phyloP scores from a whole-genome alignment of 1,140 invertebrate genomes.

The Tetramorium simillimum region DNA sequence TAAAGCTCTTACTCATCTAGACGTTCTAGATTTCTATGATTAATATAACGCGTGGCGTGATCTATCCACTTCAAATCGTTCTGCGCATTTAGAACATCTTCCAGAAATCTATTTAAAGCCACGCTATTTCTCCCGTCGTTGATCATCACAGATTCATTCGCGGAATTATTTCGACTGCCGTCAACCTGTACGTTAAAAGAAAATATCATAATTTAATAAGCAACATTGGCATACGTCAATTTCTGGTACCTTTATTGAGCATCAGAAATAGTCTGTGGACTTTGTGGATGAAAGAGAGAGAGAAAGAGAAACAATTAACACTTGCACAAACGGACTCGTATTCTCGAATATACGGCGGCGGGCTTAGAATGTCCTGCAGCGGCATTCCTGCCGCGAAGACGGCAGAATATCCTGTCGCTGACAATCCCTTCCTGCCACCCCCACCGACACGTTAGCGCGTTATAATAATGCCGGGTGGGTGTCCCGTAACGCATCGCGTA shows the following conservation, averaged over 20 bases:
- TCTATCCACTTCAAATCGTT: conserved; percentile 78
- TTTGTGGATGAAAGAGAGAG: background rate
- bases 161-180: background rate
- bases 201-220: background rate
- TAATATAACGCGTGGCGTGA: conserved; percentile 48
- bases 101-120: conserved; percentile 71
- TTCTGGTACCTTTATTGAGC: background rate
- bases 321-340: background rate
- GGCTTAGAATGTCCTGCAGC: background rate
- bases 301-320: conserved; percentile 22
- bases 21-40: background rate
- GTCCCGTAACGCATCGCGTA: conserved; percentile 66
- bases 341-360: background rate
- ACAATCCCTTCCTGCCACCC: conserved; percentile 61
- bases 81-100: conserved; percentile 71
- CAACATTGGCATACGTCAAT: background rate
- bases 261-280: too few relatives aligned
- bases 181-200: background rate
- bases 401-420: conserved; percentile 67
- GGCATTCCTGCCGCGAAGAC: conserved; percentile 6
- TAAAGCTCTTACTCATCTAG: conserved; percentile 48
- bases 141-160: background rate
- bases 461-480: conserved; percentile 77
- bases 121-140: conserved; percentile 24
- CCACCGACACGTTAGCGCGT: conserved; percentile 69